Evolutionary conservation across 2,888 invertebrate species (phyloP).

Genomic region (Dicyrtoma fusca): DNA sequence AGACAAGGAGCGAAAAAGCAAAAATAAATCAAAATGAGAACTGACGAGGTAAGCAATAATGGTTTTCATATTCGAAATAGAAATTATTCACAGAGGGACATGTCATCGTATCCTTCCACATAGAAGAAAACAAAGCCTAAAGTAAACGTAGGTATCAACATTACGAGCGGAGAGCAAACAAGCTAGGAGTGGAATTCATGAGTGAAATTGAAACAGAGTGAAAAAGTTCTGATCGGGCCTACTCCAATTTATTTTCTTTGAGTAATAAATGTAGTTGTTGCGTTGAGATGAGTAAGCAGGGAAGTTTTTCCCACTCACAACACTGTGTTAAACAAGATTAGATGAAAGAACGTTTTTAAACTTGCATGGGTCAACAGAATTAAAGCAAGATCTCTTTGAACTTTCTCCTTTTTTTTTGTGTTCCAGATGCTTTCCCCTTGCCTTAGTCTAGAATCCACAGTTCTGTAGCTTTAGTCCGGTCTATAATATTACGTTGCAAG

Average conservation of each 20-base stretch:
- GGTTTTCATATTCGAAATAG: too few relatives aligned
- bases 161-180: neutral
- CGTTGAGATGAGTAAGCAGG: neutral
- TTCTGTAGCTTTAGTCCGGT: neutral
- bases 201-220: slow-evolving; percentile 23
- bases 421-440: neutral
- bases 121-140: neutral
- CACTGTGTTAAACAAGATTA: neutral
- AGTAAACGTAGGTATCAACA: neutral
- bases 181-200: slow-evolving; percentile 23
- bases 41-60: too few relatives aligned
- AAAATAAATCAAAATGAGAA: too few relatives aligned
- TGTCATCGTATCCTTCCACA: too few relatives aligned
- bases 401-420: neutral
- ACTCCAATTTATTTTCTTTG: neutral
- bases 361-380: slow-evolving; percentile 35
- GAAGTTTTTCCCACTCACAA: neutral
- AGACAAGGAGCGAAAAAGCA: too few relatives aligned
- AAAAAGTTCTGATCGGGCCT: neutral
- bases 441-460: neutral
- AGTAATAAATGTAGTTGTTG: neutral
- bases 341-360: slow-evolving; percentile 15
- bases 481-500: neutral
- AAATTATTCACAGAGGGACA: too few relatives aligned
- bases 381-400: slow-evolving; percentile 20